Percentiles rank a stretch among this genome's conserved stretches.
Evolutionary conservation across 2,888 invertebrate species (phyloP).

Genomic region (Oeneis ivallda): DNA sequence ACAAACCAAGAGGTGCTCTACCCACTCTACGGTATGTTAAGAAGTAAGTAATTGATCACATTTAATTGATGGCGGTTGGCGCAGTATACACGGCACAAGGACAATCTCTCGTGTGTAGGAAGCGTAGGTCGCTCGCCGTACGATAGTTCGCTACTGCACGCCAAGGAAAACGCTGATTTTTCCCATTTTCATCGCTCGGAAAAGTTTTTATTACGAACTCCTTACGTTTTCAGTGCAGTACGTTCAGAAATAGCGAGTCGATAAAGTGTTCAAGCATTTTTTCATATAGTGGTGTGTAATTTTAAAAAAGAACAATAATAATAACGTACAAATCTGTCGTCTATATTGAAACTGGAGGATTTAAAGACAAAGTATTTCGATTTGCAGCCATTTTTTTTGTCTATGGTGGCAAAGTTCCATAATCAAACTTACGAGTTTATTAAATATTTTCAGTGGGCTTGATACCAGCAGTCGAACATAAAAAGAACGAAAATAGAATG

Average conservation of each 20-base stretch:
- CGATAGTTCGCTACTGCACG: conserved; percentile 32
- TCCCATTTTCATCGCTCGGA: conserved; percentile 21
- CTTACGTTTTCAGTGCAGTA: not conserved
- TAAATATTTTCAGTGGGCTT: not conserved
- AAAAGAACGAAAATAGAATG: conserved; percentile 1
- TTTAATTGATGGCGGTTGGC: conserved; percentile 40
- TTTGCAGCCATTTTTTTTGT: not conserved
- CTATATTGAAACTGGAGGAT: not conserved
- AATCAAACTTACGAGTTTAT: not conserved
- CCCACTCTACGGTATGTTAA: conserved; percentile 23
- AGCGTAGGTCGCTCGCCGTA: conserved; percentile 10
- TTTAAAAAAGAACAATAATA: not conserved
- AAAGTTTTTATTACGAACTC: conserved; percentile 4
- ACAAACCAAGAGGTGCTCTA: too few species aligned
- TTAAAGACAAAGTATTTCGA: not conserved
- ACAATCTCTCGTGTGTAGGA: conserved; percentile 31
- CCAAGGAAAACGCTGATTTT: conserved; percentile 24
- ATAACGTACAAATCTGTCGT: not conserved
- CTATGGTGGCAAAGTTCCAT: conserved; percentile 1
- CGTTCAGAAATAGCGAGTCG: not conserved
- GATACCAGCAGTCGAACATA: not conserved
- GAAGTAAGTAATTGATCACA: conserved; percentile 36
- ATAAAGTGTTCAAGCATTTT: conserved; percentile 1
- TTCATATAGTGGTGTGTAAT: too few species aligned
- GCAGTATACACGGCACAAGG: conserved; percentile 34